Percentiles rank a stretch among this genome's conserved stretches.
phyloP scores from a whole-genome alignment of 1,140 invertebrate genomes.

The Drepana arcuata region DNA sequence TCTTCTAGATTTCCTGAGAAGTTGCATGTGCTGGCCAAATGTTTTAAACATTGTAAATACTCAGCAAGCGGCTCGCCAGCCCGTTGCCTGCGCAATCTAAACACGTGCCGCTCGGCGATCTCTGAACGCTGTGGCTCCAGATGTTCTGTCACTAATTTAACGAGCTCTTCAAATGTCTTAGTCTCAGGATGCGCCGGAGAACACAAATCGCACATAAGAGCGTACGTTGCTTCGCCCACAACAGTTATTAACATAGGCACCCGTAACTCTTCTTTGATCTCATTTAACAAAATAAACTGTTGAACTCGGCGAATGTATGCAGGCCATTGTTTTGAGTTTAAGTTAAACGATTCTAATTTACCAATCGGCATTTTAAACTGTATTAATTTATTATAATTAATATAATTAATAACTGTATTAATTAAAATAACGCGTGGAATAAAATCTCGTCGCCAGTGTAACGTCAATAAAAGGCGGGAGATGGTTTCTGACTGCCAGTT shows the following conservation, averaged over 20 bases:
- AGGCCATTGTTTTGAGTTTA: not conserved
- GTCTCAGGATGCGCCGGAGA: constrained; percentile 13
- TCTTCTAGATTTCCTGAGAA: constrained; percentile 8
- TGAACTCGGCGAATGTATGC: not conserved
- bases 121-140: constrained; percentile 12
- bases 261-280: constrained; percentile 7
- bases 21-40: constrained; percentile 10
- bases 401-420: no score
- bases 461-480: no score
- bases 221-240: constrained; percentile 19
- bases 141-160: constrained; percentile 19
- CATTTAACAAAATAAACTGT: constrained; percentile 1
- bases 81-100: constrained; percentile 21
- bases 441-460: no score
- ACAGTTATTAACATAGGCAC: constrained; percentile 21
- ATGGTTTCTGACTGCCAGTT: no score
- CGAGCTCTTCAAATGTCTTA: constrained; percentile 20
- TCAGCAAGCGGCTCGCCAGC: constrained; percentile 8
- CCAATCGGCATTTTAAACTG: no score
- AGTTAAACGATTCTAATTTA: no score
- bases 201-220: constrained; percentile 27
- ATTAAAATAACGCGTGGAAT: no score
- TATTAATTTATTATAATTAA: no score
- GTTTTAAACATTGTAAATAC: constrained; percentile 20
- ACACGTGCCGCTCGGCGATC: constrained; percentile 5